phyloP scores from a whole-genome alignment of 1,140 invertebrate species.

The Tyrophagus putrescentiae region DNA sequence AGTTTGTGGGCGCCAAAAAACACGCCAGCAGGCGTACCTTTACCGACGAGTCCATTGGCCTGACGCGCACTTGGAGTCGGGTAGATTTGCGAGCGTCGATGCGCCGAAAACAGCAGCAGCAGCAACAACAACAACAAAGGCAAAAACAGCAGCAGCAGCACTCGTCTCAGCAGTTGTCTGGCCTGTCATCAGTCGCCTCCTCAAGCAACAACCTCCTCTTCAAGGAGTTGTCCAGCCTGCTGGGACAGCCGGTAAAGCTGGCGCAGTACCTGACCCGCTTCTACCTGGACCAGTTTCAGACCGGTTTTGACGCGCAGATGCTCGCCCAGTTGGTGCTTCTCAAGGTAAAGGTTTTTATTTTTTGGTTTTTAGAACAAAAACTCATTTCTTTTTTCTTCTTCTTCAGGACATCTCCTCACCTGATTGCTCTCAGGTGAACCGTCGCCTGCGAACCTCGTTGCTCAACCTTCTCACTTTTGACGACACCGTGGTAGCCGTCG shows the following conservation, averaged over 20 bases:
- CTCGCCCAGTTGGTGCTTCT: not conserved
- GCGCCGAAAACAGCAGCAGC: too few species aligned
- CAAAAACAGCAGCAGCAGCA: too few species aligned
- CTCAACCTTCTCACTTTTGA: not conserved
- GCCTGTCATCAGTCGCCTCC: too few species aligned
- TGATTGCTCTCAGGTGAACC: not conserved
- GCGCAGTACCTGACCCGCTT: not conserved
- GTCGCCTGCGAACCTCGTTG: not conserved
- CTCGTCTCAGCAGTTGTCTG: too few species aligned
- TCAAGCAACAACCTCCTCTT: conserved; percentile 4
- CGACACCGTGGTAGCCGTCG: not conserved
- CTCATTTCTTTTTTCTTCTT: not conserved
- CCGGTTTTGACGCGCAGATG: not conserved
- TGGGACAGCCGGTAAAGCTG: not conserved
- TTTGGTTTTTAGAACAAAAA: not conserved
- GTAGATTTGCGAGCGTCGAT: too few species aligned
- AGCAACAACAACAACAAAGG: too few species aligned
- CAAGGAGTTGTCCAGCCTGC: not conserved
- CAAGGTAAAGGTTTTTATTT: not conserved
- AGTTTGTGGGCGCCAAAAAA: not conserved
- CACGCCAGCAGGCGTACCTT: not conserved
- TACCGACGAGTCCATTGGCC: not conserved
- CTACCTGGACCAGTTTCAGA: not conserved
- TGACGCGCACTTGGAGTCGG: not conserved
- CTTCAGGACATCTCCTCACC: not conserved